phyloP scores from a whole-genome alignment of 2,888 invertebrate species.

The Agrotis clavis region DNA sequence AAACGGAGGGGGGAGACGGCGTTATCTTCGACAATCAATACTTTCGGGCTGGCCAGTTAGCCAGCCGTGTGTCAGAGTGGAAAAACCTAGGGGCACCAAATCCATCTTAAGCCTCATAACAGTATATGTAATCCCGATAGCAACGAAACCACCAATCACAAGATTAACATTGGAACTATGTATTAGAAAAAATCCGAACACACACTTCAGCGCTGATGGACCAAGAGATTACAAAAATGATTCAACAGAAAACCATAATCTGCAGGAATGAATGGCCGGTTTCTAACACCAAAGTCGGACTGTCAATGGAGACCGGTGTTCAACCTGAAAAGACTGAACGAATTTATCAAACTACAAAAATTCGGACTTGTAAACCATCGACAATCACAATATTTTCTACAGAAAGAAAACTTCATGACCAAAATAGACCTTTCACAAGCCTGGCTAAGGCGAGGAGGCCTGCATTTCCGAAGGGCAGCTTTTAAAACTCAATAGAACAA shows the following conservation, averaged over 20 bases:
- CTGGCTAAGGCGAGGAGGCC: too few species aligned
- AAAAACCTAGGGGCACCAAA: neutral
- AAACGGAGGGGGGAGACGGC: neutral
- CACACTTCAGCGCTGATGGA: too few species aligned
- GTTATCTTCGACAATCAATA: neutral
- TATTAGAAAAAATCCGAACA: too few species aligned
- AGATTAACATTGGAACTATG: too few species aligned
- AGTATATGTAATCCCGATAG: neutral
- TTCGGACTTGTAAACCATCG: neutral
- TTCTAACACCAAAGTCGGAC: slow-evolving; percentile 1
- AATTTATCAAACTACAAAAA: slow-evolving; percentile 7
- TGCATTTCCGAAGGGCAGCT: too few species aligned
- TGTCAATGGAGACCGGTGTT: neutral
- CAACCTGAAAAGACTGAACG: slow-evolving; percentile 9
- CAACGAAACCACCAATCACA: too few species aligned
- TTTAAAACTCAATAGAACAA: too few species aligned
- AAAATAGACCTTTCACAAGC: too few species aligned
- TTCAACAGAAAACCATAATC: too few species aligned
- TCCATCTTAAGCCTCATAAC: neutral
- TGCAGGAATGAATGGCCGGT: neutral
- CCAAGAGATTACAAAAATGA: too few species aligned
- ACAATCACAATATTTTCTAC: too few species aligned
- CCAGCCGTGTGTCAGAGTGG: neutral
- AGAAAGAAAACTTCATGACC: too few species aligned
- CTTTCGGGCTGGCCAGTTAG: neutral